Evolutionary conservation across 2,888 invertebrate genomes (phyloP), one percentile per base, ranked within the genome.

Genomic region (Rhingia rostrata): DNA sequence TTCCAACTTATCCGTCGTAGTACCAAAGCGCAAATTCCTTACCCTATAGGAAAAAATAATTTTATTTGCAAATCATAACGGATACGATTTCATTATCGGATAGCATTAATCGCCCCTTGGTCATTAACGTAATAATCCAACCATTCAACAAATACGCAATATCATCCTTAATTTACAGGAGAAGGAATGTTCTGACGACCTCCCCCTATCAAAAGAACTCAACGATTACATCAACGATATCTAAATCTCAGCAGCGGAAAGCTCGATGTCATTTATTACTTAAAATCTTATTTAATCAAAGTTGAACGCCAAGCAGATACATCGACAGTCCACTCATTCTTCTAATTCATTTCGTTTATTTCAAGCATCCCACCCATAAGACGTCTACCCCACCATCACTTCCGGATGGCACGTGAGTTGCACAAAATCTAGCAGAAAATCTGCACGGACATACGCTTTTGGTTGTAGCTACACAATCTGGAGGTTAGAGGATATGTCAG

Each of bases 381-480:
- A 32, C 41, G 14, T 30, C 30, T 41, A 74, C 47, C 33, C 41
- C 33, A 47, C 33, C 39, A 9, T 12, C n/a, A 75, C 53, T 51
- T 75, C 81, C 75, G 81, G 45, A 33, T 64, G 81, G 53, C 75
- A 81, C 81, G 75, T 75, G 75, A 75, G 64, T 53, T 61, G 67
- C 61, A 80, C 35, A 63, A 56, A 80, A 74, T 75, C 56, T 56
- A n/a, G 61, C 61, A 80, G 22, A 2, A 22, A 74, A 80, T 80
- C 61, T 61, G 53, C 80, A 61, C 60, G 53, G 35, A 30, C 14
- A 22, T 14, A 37, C 43, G n/a, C 22, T 56, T 37, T 30, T 9
- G 22, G 51, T 6, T 39, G 5, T n/a, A 22, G 9, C 1, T 14
- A 22, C 45, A 14, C 12, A 14, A 22, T 22, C 22, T 22, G 22